Base-by-base conservation (phyloP, 2,888 invertebrate species). In the Eupithecia abbreviata region DNA sequence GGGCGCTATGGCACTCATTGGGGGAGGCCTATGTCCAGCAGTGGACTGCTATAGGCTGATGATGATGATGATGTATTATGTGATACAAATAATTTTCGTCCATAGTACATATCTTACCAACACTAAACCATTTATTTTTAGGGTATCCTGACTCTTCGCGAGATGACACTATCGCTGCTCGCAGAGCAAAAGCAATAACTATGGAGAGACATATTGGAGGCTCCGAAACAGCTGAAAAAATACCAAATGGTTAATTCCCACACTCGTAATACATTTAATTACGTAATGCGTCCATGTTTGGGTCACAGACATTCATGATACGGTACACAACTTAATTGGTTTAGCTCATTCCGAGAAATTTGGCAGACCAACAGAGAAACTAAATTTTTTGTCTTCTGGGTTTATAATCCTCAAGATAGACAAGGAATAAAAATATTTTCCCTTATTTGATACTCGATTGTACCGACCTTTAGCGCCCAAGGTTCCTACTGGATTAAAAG, bases 121-220 rank as follows among this genome's bases (percentile, higher is more conserved):
- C 92, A 72, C 91, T 90, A 85, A 96, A 96, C 96, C 96, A 97
- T 62, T 93, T 89, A 12, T 89, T 91, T 66, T 91, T 91, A 0
- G 91, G 92, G 75, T 93, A 89, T 58, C 96, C 96, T 43, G 95
- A 93, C 79, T 97, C 96, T 65, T 88, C 89, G 77, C 97, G 92
- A 0, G 97, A 96, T 0, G 96, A 95, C 69, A 95, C 93, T 7
- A 97, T 89, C 0, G 97, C 97, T 77, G 96, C 92, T 65, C 97
- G 93, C 71, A 97, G 90, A 0, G 97, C 97, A 75, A 97, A 92
- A 2, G 96, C 93, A 2, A 95, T 91, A 0, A 90, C 88, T 1
- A 95, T 85, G 1, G 94, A 86, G 79, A 96, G 83, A 80, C 95
- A 95, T 1, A 90, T 87, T 0, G 96, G 93, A 3, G 96, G 96